Evolutionary conservation across 2,797 vertebrate genomes (phyloP), one percentile per base, ranked within the genome.

Genomic region (Sternotherus odoratus): DNA sequence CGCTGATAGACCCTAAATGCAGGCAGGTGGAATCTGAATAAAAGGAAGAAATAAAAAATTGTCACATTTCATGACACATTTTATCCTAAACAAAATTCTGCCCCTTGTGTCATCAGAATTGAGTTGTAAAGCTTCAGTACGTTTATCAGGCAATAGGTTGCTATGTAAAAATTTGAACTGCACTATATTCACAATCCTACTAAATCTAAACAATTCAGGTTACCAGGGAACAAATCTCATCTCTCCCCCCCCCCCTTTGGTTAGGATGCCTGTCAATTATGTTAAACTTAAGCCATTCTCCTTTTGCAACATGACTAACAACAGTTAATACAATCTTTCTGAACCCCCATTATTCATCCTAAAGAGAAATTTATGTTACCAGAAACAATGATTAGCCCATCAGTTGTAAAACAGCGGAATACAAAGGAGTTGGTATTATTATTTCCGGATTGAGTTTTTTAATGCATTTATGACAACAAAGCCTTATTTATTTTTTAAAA

Each of bases 371-470:
- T 54, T 89, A 48, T 78, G 95, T 91, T 93, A 88, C 63, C 80
- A 79, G 90, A 91, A 94, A n/a, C 49, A 66, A 12, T 82, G 16
- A 88, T 93, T 88, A 66, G 21, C 30, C 46, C 86, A 77, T 36
- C 72, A 77, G 48, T 93, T 92, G n/a, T 90, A 96, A 74, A 60
- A 90, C 63, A 80, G 1, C 85, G 33, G 51, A 88, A 90, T 77
- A 11, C 77, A 46, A 90, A 94, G 93, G 51, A 77, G 69, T 33
- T 80, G 94, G 95, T 96, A 81, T 94, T 96, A 81, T 94, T 90
- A 90, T 85, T 26, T 89, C 95, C 82, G 86, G 63, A 88, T 48
- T 91, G n/a, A 87, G 87, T 91, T 94, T 95, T 95, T 87, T 51
- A 92, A 77, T 39, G 54, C 48, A n/a, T 80, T 84, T 92, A 16